Evolutionary conservation across 2,797 vertebrate species (phyloP), one percentile per base, ranked within the genome.

Genomic region (Enteromius radiatus): DNA sequence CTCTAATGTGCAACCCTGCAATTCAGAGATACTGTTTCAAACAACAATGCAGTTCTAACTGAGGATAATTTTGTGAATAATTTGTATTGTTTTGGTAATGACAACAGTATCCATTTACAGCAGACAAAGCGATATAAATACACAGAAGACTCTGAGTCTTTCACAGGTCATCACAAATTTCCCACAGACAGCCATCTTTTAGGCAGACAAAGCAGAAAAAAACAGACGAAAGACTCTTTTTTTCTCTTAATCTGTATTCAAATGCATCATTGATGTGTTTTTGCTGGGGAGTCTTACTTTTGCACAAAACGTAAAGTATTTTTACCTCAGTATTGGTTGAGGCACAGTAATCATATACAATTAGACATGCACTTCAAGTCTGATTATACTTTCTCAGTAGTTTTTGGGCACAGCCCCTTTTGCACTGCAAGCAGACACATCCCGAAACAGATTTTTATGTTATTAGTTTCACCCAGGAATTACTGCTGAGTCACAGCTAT

Each of bases 281-380:
- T 31, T 54, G 31, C 49, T n/a, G 5, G 1, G 3, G 3, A 38
- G 21, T 74, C 71, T 38, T 33, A 17, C 33, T 75, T 38, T 36
- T 38, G 71, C 49, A 54, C 49, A 56, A 36, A 8, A 82, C 80
- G 83, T 79, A 61, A 85, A 68, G 33, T 61, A 43, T 64, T 84
- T 47, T 84, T 82, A 88, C 81, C 52, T 75, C 68, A 0, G 74
- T 33, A 78, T 85, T 82, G 81, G 81, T 73, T 75, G 78, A 85
- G 85, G 83, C 80, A 67, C 84, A 85, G 73, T 76, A 89, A 90
- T 91, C 84, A 87, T 85, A 88, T 88, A 63, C 77, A 85, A 90
- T 91, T 85, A 86, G 86, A 89, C 82, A 86, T 65, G 87, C 82
- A 21, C 5, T 81, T 64, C 45, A 87, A 56, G 38, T 76, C 52